These are phyloP conservation scores for Drosophila nasuta DNA, from an alignment of 1,140 invertebrate species.

Conservation along the genomic window DNA sequence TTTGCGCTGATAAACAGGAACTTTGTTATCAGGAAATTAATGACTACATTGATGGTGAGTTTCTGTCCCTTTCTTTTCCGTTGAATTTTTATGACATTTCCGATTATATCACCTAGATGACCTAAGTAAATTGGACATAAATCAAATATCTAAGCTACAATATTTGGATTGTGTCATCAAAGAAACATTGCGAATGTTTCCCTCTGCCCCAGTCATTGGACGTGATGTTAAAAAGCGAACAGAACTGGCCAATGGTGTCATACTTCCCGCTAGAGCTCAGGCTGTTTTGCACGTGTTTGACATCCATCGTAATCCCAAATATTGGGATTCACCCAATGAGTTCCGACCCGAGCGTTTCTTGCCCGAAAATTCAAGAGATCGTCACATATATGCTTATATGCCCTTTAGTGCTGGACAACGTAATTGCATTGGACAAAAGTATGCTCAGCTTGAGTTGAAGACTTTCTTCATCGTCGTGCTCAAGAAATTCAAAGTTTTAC, in stretches of 20 bases:
- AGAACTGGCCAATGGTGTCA: constrained; percentile 74
- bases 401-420: constrained; percentile 86
- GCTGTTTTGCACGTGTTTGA: constrained; percentile 85
- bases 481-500: constrained; percentile 70
- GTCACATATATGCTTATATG: constrained; percentile 86
- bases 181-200: constrained; percentile 88
- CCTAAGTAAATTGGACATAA: constrained; percentile 81
- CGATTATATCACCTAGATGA: constrained; percentile 16
- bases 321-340: constrained; percentile 88
- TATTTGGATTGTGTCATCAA: constrained; percentile 89
- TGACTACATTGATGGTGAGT: constrained; percentile 58
- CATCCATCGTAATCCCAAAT: constrained; percentile 87
- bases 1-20: constrained; percentile 87
- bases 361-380: constrained; percentile 87
- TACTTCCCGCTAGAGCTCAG: constrained; percentile 85
- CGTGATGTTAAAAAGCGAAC: constrained; percentile 86
- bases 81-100: background rate
- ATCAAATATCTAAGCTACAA: constrained; percentile 87
- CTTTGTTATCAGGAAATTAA: constrained; percentile 86
- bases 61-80: background rate
- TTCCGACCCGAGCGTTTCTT: constrained; percentile 92
- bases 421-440: constrained; percentile 84
- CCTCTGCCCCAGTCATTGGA: constrained; percentile 89
- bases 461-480: constrained; percentile 82
- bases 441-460: constrained; percentile 85